phyloP scores from a whole-genome alignment of 2,888 invertebrate genomes.

The Pilophorus perplexus region DNA sequence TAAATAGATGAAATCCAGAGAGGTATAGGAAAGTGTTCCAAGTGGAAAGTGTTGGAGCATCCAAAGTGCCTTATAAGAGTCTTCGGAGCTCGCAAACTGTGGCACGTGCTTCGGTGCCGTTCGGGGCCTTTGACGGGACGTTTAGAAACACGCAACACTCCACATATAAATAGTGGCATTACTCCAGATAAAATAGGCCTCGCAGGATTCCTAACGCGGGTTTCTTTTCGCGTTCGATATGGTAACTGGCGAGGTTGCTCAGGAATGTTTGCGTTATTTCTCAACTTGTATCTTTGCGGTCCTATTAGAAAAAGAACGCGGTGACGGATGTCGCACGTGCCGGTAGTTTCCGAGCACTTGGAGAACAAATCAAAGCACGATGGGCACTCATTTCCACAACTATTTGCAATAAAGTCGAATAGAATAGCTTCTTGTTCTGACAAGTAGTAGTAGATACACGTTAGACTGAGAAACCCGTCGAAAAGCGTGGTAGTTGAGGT shows the following conservation, averaged over 20 bases:
- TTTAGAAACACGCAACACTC: constrained; percentile 9
- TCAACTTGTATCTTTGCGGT: constrained; percentile 9
- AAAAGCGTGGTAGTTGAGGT: too few species aligned
- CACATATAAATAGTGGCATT: constrained; percentile 40
- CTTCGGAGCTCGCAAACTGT: background rate
- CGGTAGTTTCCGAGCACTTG: too few species aligned
- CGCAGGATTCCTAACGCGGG: background rate
- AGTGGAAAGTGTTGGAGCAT: constrained; percentile 29
- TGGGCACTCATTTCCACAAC: too few species aligned
- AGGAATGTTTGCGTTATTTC: too few species aligned
- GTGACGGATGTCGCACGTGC: constrained; percentile 25
- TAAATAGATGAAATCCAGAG: constrained; percentile 23
- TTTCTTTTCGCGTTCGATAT: constrained; percentile 1
- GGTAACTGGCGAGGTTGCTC: too few species aligned
- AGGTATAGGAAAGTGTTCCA: constrained; percentile 17
- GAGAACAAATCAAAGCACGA: too few species aligned
- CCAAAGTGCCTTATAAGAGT: constrained; percentile 32
- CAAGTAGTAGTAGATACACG: too few species aligned
- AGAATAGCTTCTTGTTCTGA: too few species aligned
- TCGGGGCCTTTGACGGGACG: background rate
- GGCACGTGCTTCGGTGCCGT: constrained; percentile 30
- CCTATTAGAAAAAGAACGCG: constrained; percentile 25
- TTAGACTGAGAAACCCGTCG: too few species aligned
- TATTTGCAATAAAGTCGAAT: too few species aligned
- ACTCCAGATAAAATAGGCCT: constrained; percentile 38